Evolutionary conservation across 2,888 invertebrate genomes (phyloP).

Genomic region (Arrhopalites spinosus): DNA sequence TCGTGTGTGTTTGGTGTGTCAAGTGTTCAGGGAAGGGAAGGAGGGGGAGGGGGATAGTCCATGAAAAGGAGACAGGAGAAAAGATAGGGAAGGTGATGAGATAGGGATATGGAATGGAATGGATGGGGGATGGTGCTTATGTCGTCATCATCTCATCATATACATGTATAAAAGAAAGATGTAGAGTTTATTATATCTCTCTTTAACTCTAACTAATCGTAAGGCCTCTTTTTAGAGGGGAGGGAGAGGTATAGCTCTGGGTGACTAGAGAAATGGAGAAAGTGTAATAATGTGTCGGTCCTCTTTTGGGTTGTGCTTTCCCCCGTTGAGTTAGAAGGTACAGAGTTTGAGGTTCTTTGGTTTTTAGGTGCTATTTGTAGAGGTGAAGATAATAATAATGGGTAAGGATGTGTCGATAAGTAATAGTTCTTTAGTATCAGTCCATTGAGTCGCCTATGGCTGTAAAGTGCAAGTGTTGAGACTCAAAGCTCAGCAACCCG

Average conservation of each 20-base stretch:
- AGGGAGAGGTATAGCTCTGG: background rate
- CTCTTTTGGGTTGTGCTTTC: background rate
- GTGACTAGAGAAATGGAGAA: background rate
- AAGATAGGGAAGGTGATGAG: background rate
- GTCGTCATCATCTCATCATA: background rate
- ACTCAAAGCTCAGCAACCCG: conserved; percentile 56
- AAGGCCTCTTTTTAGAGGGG: background rate
- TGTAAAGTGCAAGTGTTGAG: conserved; percentile 44
- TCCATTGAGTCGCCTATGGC: conserved; percentile 55
- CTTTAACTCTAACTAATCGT: background rate
- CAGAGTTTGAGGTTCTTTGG: conserved; percentile 14
- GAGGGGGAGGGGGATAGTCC: too few species aligned
- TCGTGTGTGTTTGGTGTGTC: background rate
- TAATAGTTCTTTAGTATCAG: conserved; percentile 55
- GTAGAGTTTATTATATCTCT: conserved; percentile 8
- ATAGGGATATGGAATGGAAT: background rate
- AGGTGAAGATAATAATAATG: conserved; percentile 56
- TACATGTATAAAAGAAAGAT: background rate
- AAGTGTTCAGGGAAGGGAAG: background rate
- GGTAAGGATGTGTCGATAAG: conserved; percentile 55
- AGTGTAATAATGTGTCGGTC: background rate
- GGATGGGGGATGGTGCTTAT: background rate
- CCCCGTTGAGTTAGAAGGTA: background rate
- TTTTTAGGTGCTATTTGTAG: conserved; percentile 43
- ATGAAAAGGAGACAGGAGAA: background rate